Base-by-base conservation (phyloP, 37 sponge, comb jelly and placozoan genomes). In the Lycopodina hypogea region DNA sequence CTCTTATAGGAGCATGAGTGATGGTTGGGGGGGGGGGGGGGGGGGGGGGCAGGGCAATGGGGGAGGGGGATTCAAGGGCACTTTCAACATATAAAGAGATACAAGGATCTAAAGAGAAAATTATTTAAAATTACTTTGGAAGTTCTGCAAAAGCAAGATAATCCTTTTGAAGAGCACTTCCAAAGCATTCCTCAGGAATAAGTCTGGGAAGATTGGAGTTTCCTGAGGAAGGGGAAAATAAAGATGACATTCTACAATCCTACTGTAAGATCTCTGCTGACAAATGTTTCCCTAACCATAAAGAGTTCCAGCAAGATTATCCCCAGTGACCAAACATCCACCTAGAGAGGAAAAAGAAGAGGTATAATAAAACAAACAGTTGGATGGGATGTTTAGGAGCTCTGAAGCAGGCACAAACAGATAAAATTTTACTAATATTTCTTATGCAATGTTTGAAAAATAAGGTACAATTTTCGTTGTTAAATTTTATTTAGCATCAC, bases 241-340 rank as follows among this genome's bases (percentile, higher is more conserved):
- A n/a, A n/a, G n/a, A n/a, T n/a, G n/a, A n/a, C n/a, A n/a, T n/a
- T n/a, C n/a, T n/a, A 42, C 50, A 50, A 66, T 21, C 42, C 22
- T 36, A 39, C 2, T 78, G 22, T 29, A 45, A 41, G 6, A n/a
- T 4, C 32, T 19, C 60, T 38, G 3, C 1, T 14, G 24, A 48
- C 65, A 41, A 30, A 34, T 59, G n/a, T n/a, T 29, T 3, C 37
- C n/a, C 81, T 69, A 57, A 92, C 93, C 79, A 94, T 77, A 76
- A 86, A 87, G 50, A 90, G 63, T 72, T 94, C 95, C 56, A 94
- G 86, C 23, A 94, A 35, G 59, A 89, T 81, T 22, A 94, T 73
- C 0, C 92, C 95, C 33, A 94, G 57, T 0, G 95, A 83, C 95
- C 95, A 94, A 19, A 94, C 85, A 78, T 94, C 92, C 17, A 69